Evolutionary conservation across 2,888 invertebrate species (phyloP).

Genomic region (Lomographa bimaculata): DNA sequence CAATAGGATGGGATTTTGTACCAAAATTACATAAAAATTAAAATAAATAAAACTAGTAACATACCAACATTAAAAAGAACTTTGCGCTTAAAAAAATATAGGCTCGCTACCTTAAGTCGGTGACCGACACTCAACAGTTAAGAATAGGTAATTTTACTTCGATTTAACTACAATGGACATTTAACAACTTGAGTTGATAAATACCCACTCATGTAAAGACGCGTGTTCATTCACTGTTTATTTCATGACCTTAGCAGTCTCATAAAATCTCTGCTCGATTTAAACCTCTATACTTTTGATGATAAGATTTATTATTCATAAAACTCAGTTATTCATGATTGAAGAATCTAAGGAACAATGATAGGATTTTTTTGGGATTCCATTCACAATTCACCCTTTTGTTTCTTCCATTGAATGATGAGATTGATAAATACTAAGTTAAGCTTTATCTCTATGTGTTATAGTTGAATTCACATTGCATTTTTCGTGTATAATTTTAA

Average conservation of each 20-base stretch:
- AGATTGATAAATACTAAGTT: background rate
- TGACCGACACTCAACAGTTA: too few species aligned
- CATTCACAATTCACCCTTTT: background rate
- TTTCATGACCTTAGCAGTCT: background rate
- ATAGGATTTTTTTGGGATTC: constrained; percentile 1
- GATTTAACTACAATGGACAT: too few species aligned
- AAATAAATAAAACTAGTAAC: too few species aligned
- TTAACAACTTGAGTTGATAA: too few species aligned
- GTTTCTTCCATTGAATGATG: constrained; percentile 1
- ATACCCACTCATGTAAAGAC: background rate
- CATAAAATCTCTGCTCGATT: constrained; percentile 16
- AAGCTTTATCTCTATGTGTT: background rate
- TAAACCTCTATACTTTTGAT: constrained; percentile 24
- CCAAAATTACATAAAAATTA: too few species aligned
- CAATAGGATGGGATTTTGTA: too few species aligned
- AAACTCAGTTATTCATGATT: constrained; percentile 18
- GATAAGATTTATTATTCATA: constrained; percentile 29
- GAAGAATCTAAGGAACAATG: constrained; percentile 6
- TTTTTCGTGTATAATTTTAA: background rate
- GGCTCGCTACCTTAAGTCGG: too few species aligned
- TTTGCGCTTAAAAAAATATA: too few species aligned
- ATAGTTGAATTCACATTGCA: background rate
- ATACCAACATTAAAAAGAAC: too few species aligned
- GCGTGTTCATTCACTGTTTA: background rate
- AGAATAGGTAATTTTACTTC: too few species aligned